Evolutionary conservation across 2,113 vertebrate genomes (phyloP).

Genomic region (Erinaceus europaeus): DNA sequence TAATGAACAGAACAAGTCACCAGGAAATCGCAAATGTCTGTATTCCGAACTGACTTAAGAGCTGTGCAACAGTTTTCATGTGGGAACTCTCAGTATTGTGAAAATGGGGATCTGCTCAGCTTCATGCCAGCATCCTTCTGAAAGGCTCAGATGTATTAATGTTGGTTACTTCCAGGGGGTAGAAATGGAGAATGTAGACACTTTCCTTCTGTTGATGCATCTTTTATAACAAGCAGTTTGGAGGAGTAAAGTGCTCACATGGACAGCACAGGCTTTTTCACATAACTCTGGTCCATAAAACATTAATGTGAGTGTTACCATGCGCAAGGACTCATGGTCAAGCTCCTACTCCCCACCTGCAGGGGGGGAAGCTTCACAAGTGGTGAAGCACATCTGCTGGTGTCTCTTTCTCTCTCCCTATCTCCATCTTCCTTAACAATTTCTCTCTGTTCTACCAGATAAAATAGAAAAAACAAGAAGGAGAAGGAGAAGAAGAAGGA

Average conservation of each 20-base stretch:
- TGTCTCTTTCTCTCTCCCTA: no score
- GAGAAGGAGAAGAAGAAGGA: no score
- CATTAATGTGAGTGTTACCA: background rate
- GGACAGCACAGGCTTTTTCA: background rate
- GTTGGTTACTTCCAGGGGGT: background rate
- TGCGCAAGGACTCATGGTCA: no score
- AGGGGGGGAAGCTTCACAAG: no score
- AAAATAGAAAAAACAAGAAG: no score
- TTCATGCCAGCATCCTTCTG: conserved; percentile 6
- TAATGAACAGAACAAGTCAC: background rate
- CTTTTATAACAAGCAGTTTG: background rate
- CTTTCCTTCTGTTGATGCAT: background rate
- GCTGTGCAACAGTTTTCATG: background rate
- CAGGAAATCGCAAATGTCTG: background rate
- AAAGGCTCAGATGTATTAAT: background rate
- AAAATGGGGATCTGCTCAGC: background rate
- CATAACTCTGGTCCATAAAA: background rate
- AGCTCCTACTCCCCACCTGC: no score
- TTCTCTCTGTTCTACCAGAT: no score
- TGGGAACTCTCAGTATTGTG: background rate
- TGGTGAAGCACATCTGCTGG: no score
- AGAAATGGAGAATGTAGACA: background rate
- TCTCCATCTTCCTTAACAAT: no score
- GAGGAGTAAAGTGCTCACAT: background rate
- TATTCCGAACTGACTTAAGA: background rate